Base-by-base conservation (phyloP, 1,140 invertebrate species). In the Drosophila murphyi region DNA sequence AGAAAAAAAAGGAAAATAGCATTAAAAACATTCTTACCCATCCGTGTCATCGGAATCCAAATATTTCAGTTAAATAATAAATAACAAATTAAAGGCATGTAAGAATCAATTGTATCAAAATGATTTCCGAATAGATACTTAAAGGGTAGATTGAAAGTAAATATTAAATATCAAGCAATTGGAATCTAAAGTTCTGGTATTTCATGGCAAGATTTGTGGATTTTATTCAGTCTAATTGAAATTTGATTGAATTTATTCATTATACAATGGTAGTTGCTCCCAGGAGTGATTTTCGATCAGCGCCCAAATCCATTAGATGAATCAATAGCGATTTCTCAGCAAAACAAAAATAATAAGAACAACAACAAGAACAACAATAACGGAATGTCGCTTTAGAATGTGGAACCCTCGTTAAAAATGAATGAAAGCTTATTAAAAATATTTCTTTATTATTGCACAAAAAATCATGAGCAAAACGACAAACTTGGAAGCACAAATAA, bases 341-440 rank as follows among this genome's bases (percentile, higher is more conserved):
- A 59, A 51, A 72, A 63, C 63, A 35, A 34, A 43, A 48, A 54
- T 29, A 56, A 47, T 60, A 29, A 35, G n/a, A 43, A 48, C 12
- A 35, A 29, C 55, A 64, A 32, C 10, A 31, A 72, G 62, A 81
- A 72, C 64, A 63, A 54, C 71, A 71, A 64, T 29, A 72, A 72
- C 43, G 62, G 83, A 88, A 80, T 88, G 83, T 88, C 83, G 80
- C 80, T 78, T 59, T 68, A 87, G 76, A 87, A 87, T 88, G 76
- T 83, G 82, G 61, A 77, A 88, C 83, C 83, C 83, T 88, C 83
- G 83, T 88, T 88, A 88, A 89, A 87, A 88, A 88, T 89, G 80
- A 88, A 88, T 88, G 85, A 88, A 89, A 88, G 85, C 85, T 88
- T 88, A 90, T 88, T 88, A 88, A 85, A 88, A 88, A 88, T 88